Evolutionary conservation across 2,113 vertebrate species (phyloP), one percentile per base, ranked within the genome.

Genomic region (Cariama cristata): DNA sequence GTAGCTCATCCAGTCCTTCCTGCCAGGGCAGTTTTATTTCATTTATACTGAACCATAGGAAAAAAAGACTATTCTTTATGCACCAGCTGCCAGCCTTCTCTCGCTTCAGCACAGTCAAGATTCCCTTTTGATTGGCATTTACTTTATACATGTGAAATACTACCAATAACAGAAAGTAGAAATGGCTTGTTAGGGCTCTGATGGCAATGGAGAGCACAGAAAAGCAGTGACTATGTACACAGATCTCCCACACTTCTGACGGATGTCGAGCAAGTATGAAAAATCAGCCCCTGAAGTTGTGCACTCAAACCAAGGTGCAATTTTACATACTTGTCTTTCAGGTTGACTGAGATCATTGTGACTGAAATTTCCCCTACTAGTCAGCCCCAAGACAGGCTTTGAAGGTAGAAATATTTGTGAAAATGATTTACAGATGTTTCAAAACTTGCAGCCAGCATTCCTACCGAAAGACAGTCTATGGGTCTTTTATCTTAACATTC

Each of bases 351-450:
- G 35, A 89, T 38, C 5, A 62, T 23, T 95, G 38, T 90, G 67
- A 95, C 90, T 81, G 92, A 94, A 63, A 67, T 76, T 71, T 66
- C 42, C 47, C 23, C 53, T n/a, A 60, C 14, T 9, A 60, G n/a
- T 49, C 47, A 69, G 38, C 28, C 47, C 33, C 60, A 94, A 85
- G 67, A 32, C 47, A 60, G n/a, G 44, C 81, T 97, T 97, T 95
- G 93, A 95, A 90, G 62, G 44, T 28, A 87, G 80, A 91, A 94
- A 73, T 79, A 90, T 53, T 82, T 85, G 59, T 74, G 77, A 91
- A 97, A 97, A 97, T 90, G 2, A 93, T 88, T 97, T 93, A 96
- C 95, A 98, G 97, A 94, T 93, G 87, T 88, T 94, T 74, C 15
- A 60, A 90, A 94, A 86, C 45, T 47, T 90, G 79, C 17, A 82